Conservation (phyloP, 2,797 vertebrate genomes). For the Scolopax rusticola region DNA sequence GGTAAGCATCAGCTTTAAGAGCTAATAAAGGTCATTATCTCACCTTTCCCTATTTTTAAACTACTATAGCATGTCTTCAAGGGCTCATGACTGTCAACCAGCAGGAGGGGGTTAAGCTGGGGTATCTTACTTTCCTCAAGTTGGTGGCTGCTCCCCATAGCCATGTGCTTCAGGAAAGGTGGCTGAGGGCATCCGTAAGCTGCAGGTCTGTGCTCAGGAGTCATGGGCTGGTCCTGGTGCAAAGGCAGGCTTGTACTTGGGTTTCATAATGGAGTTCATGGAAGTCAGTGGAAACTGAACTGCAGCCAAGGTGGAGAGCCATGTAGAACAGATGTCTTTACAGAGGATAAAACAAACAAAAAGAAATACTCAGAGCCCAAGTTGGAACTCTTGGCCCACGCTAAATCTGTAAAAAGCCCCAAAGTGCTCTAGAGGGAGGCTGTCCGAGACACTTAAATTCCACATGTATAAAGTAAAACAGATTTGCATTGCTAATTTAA, state of each 20-base stretch:
- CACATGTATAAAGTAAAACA: constrained; percentile 49
- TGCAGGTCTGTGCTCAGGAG: background rate
- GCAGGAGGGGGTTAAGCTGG: background rate
- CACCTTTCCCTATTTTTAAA: constrained; percentile 42
- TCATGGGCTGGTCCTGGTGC: background rate
- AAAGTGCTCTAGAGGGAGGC: constrained; percentile 42
- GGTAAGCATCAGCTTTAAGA: background rate
- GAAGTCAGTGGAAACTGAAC: constrained; percentile 33
- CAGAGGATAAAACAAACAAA: constrained; percentile 55
- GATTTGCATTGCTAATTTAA: constrained; percentile 72
- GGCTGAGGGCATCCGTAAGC: background rate
- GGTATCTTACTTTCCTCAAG: background rate
- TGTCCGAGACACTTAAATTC: constrained; percentile 45
- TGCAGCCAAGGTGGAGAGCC: constrained; percentile 34
- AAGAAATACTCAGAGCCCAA: constrained; percentile 36
- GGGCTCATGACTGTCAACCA: background rate
- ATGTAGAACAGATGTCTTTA: constrained; percentile 52
- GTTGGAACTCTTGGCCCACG: constrained; percentile 14
- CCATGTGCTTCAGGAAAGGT: background rate
- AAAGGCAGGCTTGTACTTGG: background rate
- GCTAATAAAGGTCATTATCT: background rate
- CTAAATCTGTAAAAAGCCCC: constrained; percentile 42
- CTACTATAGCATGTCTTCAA: background rate
- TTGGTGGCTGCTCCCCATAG: background rate
- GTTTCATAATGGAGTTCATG: constrained; percentile 50